Conservation (phyloP, 2,888 invertebrate genomes). For the Priocnemis perturbator region DNA sequence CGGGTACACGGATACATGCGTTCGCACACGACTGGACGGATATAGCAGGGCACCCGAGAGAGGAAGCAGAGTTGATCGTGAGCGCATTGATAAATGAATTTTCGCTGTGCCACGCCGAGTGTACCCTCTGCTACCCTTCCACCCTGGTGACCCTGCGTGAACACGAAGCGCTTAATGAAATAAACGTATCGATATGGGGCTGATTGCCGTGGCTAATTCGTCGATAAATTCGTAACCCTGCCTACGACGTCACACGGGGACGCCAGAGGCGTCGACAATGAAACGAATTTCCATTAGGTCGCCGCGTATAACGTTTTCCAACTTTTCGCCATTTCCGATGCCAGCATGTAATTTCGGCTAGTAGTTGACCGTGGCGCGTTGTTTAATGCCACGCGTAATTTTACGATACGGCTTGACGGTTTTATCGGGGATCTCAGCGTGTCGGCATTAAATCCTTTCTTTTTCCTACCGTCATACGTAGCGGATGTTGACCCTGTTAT, state of each 20-base stretch:
- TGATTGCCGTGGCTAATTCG: conserved; percentile 55
- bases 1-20: conserved; percentile 18
- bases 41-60: not conserved
- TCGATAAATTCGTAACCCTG: conserved; percentile 52
- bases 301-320: too few species aligned
- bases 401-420: too few species aligned
- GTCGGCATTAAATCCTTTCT: too few species aligned
- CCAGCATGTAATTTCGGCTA: too few species aligned
- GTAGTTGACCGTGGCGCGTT: too few species aligned
- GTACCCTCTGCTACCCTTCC: conserved; percentile 6
- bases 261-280: conserved; percentile 4
- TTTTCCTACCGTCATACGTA: too few species aligned
- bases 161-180: conserved; percentile 55
- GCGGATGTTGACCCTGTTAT: too few species aligned
- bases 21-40: too few species aligned
- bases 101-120: conserved; percentile 21
- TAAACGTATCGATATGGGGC: conserved; percentile 56
- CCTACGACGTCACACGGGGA: conserved; percentile 4
- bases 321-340: too few species aligned
- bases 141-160: conserved; percentile 15
- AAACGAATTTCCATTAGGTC: too few species aligned
- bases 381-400: too few species aligned
- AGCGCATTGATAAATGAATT: conserved; percentile 58
- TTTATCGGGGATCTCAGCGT: too few species aligned
- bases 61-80: conserved; percentile 17